Evolutionary conservation across 2,113 vertebrate genomes (phyloP).

Genomic region (Lepus europaeus): DNA sequence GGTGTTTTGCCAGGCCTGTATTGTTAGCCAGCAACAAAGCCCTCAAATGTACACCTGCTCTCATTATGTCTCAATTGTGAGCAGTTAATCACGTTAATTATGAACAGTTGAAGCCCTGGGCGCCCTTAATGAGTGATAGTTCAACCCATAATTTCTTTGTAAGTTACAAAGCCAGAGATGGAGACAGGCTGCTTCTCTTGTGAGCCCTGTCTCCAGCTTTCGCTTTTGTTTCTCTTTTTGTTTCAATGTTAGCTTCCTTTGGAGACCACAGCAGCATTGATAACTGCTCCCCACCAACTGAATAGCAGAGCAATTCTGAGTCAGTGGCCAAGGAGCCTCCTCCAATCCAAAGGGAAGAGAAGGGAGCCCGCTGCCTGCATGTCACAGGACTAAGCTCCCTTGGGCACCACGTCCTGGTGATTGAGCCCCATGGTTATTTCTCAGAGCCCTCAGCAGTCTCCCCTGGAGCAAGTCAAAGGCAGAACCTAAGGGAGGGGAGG

Average conservation of each 20-base stretch:
- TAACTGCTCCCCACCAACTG: neutral
- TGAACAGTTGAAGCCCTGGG: neutral
- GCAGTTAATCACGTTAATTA: constrained; percentile 47
- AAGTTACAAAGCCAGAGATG: constrained; percentile 40
- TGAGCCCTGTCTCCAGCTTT: neutral
- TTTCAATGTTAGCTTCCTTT: neutral
- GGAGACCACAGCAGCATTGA: neutral
- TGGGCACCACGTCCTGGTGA: neutral
- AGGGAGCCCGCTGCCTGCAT: too few species aligned
- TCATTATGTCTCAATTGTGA: neutral
- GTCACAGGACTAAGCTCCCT: neutral
- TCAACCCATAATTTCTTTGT: constrained; percentile 24
- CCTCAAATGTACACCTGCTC: constrained; percentile 53
- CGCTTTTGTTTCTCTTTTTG: constrained; percentile 23
- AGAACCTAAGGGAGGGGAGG: neutral
- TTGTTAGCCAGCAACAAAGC: constrained; percentile 39
- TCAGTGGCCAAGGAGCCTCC: neutral
- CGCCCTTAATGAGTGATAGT: neutral
- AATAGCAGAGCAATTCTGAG: neutral
- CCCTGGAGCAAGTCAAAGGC: neutral
- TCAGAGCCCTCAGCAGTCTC: neutral
- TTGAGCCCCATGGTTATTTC: neutral
- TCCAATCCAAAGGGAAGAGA: neutral
- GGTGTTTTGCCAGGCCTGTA: constrained; percentile 28
- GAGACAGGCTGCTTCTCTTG: constrained; percentile 43